Conservation (phyloP, 2,113 vertebrate genomes). For the Salvelinus sp. region DNA sequence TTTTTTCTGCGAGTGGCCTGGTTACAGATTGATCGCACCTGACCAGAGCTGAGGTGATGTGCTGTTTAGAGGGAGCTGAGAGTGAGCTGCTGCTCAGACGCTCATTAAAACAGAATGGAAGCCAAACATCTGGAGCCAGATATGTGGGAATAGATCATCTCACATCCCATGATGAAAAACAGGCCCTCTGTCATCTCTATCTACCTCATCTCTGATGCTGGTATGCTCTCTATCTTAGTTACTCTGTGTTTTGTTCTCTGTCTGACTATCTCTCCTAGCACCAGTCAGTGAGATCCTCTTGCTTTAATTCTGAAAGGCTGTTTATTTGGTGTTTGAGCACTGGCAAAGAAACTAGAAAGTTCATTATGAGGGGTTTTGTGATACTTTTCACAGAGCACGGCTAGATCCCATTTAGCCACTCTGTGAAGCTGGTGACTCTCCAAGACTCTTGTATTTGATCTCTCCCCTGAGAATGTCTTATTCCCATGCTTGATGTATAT, state of each 20-base stretch:
- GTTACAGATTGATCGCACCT: slow-evolving; percentile 58
- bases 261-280: slow-evolving; percentile 31
- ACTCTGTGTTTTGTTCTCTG: slow-evolving; percentile 12
- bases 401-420: slow-evolving; percentile 32
- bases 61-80: slow-evolving; percentile 35
- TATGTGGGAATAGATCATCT: slow-evolving; percentile 55
- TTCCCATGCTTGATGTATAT: slow-evolving; percentile 48
- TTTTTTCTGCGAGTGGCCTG: slow-evolving; percentile 39
- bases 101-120: slow-evolving; percentile 48
- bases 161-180: slow-evolving; percentile 43
- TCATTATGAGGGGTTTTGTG: slow-evolving; percentile 37
- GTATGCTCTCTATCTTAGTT: too few species aligned
- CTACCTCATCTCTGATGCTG: slow-evolving; percentile 23
- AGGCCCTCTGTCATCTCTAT: slow-evolving; percentile 7
- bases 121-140: slow-evolving; percentile 51
- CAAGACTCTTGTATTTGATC: slow-evolving; percentile 47
- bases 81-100: slow-evolving; percentile 27
- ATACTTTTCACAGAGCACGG: slow-evolving; percentile 28
- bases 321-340: slow-evolving; percentile 28
- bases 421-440: slow-evolving; percentile 37
- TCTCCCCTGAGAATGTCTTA: slow-evolving; percentile 40
- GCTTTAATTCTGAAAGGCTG: slow-evolving; percentile 8
- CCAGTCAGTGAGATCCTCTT: neutral
- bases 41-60: slow-evolving; percentile 34
- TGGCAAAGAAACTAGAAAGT: slow-evolving; percentile 24